Evolutionary conservation across 2,888 invertebrate species (phyloP), one percentile per base, ranked within the genome.

Genomic region (Rhamphomyia laevipes): DNA sequence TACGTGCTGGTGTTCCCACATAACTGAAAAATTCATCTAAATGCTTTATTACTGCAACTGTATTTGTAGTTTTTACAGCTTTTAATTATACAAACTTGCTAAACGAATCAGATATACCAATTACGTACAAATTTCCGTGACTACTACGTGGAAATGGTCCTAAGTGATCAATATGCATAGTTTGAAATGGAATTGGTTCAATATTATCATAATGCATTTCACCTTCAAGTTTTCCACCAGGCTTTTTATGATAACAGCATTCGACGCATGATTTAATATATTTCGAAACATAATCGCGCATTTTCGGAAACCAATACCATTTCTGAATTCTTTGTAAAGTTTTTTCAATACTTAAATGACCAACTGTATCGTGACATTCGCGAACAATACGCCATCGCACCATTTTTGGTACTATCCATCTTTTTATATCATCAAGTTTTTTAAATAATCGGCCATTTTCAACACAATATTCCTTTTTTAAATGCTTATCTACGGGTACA

Each of bases 281-380:
- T 45, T 64, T 58, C 38, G 60, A 57, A 2, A 67, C 61, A 44
- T 63, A 67, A 3, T 52, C 40, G 23, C 55, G 52, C 65, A 69
- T 64, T 6, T 58, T 57, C 0, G 61, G 61, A 49, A 71, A 70
- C 66, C 66, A 71, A 53, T 65, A 71, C 9, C 56, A 51, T 27
- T 58, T 56, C 1, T 51, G 13, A 56, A 59, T 12, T 58, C 59
- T n/a, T 49, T 56, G 23, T 58, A 61, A 2, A 55, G 37, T 7
- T 56, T 63, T 54, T n/a, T 54, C 51, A 4, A 48, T n/a, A 6
- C 45, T 45, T 42, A 52, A 52, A 47, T 53, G 54, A 4, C 49
- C 51, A 27, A 50, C 43, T 23, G 52, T 47, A 23, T 53, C 54
- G 31, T 57, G 55, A 40, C 49, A 23, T 42, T 35, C 33, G 27